Evolutionary conservation across 2,888 invertebrate genomes (phyloP).

Genomic region (Trachelus iudaicus): DNA sequence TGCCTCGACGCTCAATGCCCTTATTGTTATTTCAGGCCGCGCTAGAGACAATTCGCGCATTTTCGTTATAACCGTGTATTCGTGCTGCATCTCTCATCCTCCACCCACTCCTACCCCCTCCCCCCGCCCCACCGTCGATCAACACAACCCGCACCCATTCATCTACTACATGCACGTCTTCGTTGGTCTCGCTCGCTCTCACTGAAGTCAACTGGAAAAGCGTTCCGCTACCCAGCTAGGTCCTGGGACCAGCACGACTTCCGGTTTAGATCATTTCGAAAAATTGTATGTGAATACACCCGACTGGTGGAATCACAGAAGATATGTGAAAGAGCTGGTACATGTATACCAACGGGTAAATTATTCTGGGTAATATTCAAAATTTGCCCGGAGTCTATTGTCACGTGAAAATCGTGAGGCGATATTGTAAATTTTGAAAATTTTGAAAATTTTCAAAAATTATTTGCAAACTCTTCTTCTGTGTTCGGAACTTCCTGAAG

Average conservation of each 20-base stretch:
- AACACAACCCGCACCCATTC: too few species aligned
- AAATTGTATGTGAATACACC: not conserved
- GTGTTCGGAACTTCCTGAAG: not conserved
- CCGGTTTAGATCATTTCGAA: not conserved
- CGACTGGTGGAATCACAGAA: not conserved
- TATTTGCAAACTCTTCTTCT: not conserved
- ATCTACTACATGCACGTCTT: too few species aligned
- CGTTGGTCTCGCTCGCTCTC: too few species aligned
- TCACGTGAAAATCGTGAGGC: not conserved
- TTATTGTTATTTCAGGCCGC: conserved; percentile 58
- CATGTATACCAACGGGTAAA: not conserved
- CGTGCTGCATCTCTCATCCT: not conserved
- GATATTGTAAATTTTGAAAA: not conserved
- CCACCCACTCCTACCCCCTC: too few species aligned
- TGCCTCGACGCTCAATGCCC: conserved; percentile 54
- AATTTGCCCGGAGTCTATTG: not conserved
- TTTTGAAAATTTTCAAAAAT: not conserved
- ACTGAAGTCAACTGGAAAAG: too few species aligned
- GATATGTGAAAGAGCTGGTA: not conserved
- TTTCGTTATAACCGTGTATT: conserved; percentile 4
- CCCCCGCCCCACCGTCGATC: too few species aligned
- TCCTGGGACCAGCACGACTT: not conserved
- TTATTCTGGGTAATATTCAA: not conserved
- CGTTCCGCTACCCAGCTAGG: not conserved
- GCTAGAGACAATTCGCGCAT: conserved; percentile 40